Conservation (phyloP, 2,888 invertebrate species). For the Pachydiplax longipennis region DNA sequence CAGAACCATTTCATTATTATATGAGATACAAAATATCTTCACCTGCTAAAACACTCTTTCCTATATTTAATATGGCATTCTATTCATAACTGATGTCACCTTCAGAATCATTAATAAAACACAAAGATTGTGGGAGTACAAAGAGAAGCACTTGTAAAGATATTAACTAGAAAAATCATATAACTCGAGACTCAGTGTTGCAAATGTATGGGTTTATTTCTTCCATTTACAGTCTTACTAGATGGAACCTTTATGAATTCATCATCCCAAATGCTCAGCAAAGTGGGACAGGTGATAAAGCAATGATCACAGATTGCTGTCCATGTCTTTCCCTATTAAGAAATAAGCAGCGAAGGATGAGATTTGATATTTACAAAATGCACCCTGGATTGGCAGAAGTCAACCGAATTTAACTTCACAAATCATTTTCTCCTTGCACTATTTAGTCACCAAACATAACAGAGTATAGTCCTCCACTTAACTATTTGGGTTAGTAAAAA, state of each 20-base stretch:
- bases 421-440: background rate
- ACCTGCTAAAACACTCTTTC: too few relatives aligned
- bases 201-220: slow-evolving; percentile 26
- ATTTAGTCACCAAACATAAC: background rate
- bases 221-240: slow-evolving; percentile 25
- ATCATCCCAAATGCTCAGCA: background rate
- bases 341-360: background rate
- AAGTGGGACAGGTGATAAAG: slow-evolving; percentile 11
- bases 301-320: slow-evolving; percentile 26
- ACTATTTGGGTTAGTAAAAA: background rate
- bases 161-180: background rate
- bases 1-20: too few relatives aligned
- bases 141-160: background rate
- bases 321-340: slow-evolving; percentile 5
- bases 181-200: background rate
- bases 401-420: background rate
- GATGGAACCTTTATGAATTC: background rate
- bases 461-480: background rate
- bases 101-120: too few relatives aligned
- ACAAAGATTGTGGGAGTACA: background rate
- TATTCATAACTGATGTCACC: too few relatives aligned
- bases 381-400: slow-evolving; percentile 9
- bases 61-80: too few relatives aligned
- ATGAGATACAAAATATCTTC: too few relatives aligned
- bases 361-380: slow-evolving; percentile 19